Evolutionary conservation across 1,140 invertebrate genomes (phyloP), one percentile per base, ranked within the genome.

Genomic region (Acyrthosiphon pisum): DNA sequence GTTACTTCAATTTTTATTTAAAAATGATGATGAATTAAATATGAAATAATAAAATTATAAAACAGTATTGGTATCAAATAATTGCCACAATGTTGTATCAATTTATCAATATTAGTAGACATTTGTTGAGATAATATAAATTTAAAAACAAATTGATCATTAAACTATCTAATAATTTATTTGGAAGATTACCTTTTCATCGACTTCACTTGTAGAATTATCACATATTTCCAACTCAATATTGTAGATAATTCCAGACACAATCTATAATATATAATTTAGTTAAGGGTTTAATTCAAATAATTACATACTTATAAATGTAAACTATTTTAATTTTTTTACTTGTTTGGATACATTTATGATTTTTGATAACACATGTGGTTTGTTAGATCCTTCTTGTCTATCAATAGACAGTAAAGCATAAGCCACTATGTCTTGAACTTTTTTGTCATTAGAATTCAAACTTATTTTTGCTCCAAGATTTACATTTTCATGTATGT

Each of bases 211-310:
- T 68, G 89, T 68, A 44, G 23, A 90, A 93, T 93, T 56, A n/a
- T 93, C 91, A 56, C 91, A 93, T 37, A 93, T 41, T 93, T 93
- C 91, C 6, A 93, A 46, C 44, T 86, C 81, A n/a, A 93, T 56
- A 56, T 93, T 86, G 30, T 93, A 93, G 11, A 93, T 56, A 56
- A 93, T 22, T 86, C 91, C 91, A 84, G 91, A 53, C 0, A 93
- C 91, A 84, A 93, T 84, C 91, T 93, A 26, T 56, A 84, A 86
- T 46, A 93, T 60, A 53, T 88, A 83, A 81, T 53, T 89, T 26
- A 20, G 11, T 81, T 76, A 20, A 0, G n/a, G 14, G 35, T 35
- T 91, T 81, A 46, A 81, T 76, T 76, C 1, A 81, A 81, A 23
- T 6, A 53, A 83, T 81, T 83, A 92, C 1, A 50, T n/a, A 83